phyloP scores from a whole-genome alignment of 2,797 vertebrate species.

The Labroides dimidiatus region DNA sequence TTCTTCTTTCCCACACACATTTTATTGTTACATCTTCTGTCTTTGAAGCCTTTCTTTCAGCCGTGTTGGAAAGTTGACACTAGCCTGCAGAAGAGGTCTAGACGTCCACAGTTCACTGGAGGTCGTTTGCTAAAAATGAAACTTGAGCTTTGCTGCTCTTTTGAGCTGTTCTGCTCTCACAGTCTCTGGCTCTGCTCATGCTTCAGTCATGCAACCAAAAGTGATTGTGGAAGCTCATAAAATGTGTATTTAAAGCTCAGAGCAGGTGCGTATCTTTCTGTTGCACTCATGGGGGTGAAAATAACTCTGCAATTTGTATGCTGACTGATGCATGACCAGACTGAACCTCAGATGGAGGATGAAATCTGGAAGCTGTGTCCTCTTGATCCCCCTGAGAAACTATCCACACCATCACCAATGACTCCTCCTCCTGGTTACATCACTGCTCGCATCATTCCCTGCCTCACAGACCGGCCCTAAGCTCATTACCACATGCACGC shows the following conservation, averaged over 20 bases:
- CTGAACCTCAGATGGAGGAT: conserved; percentile 42
- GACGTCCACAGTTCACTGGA: conserved; percentile 53
- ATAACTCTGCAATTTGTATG: conserved; percentile 17
- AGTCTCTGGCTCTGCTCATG: conserved; percentile 17
- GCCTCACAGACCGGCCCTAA: conserved; percentile 50
- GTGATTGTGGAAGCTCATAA: conserved; percentile 15
- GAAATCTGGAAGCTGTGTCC: conserved; percentile 32
- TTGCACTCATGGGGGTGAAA: conserved; percentile 16
- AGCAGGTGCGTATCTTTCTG: conserved; percentile 43
- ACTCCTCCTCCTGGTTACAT: conserved; percentile 61
- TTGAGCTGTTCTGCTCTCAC: conserved; percentile 37
- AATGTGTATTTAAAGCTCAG: conserved; percentile 12
- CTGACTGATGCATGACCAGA: conserved; percentile 28
- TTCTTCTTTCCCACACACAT: conserved; percentile 13
- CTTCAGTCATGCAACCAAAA: conserved; percentile 28
- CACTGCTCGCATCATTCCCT: conserved; percentile 51
- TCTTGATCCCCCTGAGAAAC: conserved; percentile 62
- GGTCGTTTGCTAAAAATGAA: conserved; percentile 65
- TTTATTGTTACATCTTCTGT: conserved; percentile 21
- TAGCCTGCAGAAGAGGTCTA: conserved; percentile 58
- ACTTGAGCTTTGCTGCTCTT: conserved; percentile 50
- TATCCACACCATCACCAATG: conserved; percentile 48
- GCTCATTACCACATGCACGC: conserved; percentile 57
- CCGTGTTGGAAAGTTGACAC: conserved; percentile 45
- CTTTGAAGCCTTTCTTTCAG: conserved; percentile 26